phyloP scores from a whole-genome alignment of 2,797 vertebrate species.

The Necrosyrtes monachus region DNA sequence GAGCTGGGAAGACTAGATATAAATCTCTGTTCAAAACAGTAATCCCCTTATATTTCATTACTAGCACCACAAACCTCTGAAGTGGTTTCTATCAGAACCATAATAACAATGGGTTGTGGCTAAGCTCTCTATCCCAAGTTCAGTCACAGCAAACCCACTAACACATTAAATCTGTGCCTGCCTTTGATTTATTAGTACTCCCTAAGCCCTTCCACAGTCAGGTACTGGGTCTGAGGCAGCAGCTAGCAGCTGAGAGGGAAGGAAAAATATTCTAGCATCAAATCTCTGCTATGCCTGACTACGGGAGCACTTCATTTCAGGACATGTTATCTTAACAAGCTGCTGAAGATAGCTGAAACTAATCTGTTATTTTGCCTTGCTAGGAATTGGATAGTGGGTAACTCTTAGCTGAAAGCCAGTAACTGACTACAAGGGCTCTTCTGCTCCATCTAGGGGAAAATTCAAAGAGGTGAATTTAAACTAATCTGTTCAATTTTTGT shows the following conservation, averaged over 20 bases:
- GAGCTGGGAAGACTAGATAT: conserved; percentile 32
- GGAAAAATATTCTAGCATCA: background rate
- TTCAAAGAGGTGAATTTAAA: background rate
- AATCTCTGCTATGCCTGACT: background rate
- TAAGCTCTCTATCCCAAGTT: conserved; percentile 35
- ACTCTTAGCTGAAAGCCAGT: background rate
- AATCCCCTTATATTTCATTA: conserved; percentile 60
- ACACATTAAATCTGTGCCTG: conserved; percentile 9
- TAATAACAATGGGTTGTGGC: conserved; percentile 15
- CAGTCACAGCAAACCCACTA: conserved; percentile 28
- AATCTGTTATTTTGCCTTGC: conserved; percentile 8
- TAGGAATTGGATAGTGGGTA: background rate
- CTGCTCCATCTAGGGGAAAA: background rate
- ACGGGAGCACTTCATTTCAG: background rate
- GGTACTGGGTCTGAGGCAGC: background rate
- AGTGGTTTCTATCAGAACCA: conserved; percentile 16
- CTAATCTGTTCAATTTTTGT: background rate
- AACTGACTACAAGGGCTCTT: background rate
- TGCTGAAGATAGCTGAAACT: background rate
- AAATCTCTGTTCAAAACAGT: conserved; percentile 48
- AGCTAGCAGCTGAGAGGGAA: background rate
- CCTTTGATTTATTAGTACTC: conserved; percentile 38
- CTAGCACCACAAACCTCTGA: background rate
- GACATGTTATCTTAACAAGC: background rate
- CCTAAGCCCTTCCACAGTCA: background rate